These are phyloP conservation scores for zebrafish (Danio rerio) DNA, from an alignment of 2,113 vertebrate genomes.

Conservation along the genomic window GRCz12tu NC_133183.1:58082501-58083000, in stretches of 20 bases:
- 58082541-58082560: slow-evolving; percentile 79
- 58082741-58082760: not conserved
- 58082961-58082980: too few relatives aligned
- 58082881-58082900: too few relatives aligned
- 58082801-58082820: too few relatives aligned
- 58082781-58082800: not conserved
- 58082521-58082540: slow-evolving; percentile 75
- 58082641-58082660: not conserved
- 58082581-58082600: not conserved
- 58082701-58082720: not conserved
- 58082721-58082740: too few relatives aligned
- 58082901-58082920: too few relatives aligned
- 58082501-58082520: slow-evolving; percentile 58
- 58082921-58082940: too few relatives aligned
- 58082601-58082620: too few relatives aligned
- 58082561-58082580: slow-evolving; percentile 58
- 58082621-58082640: not conserved
- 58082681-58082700: not conserved
- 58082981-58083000: too few relatives aligned
- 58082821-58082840: too few relatives aligned
- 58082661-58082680: not conserved
- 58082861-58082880: too few relatives aligned
- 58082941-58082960: too few relatives aligned
- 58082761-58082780: not conserved
- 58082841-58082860: too few relatives aligned